Conservation (phyloP, 2,113 vertebrate genomes). For the Solea senegalensis region DNA sequence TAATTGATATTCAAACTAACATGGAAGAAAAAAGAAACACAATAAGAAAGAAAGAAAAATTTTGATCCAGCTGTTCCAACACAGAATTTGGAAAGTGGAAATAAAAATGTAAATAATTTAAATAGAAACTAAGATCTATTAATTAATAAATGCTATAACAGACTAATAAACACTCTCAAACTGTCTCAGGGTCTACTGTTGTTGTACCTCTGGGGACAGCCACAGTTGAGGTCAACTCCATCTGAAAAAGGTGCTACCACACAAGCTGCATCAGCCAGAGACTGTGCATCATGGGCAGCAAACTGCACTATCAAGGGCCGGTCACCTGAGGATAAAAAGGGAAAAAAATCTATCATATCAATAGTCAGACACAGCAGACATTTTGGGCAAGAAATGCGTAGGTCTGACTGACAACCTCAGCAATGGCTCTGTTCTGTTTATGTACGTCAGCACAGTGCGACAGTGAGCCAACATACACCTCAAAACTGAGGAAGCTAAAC, state of each 20-base stretch:
- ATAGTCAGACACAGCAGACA: too few relatives aligned
- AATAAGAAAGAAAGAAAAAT: not conserved
- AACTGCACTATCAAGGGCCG: constrained; percentile 95
- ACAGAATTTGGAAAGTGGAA: not conserved
- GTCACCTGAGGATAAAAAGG: constrained; percentile 83
- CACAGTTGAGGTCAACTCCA: constrained; percentile 97
- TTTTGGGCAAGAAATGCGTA: too few relatives aligned
- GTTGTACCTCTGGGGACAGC: constrained; percentile 92
- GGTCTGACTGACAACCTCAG: too few relatives aligned
- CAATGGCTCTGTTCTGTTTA: too few relatives aligned
- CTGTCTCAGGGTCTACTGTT: not conserved
- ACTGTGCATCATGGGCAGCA: constrained; percentile 91
- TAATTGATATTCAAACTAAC: not conserved
- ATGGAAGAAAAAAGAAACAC: not conserved
- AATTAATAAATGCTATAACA: not conserved
- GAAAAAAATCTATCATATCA: too few relatives aligned
- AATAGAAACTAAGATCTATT: not conserved
- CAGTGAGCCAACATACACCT: too few relatives aligned
- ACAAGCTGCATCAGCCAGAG: constrained; percentile 89
- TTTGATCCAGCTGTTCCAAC: not conserved
- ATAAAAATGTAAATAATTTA: not conserved
- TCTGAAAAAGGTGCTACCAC: constrained; percentile 90
- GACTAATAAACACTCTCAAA: not conserved
- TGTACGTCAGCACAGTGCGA: too few relatives aligned
- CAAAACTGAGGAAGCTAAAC: too few relatives aligned